These are phyloP conservation scores for Megalonaias nervosa DNA, from an alignment of 1,140 invertebrate genomes.

Conservation along the genomic window DNA sequence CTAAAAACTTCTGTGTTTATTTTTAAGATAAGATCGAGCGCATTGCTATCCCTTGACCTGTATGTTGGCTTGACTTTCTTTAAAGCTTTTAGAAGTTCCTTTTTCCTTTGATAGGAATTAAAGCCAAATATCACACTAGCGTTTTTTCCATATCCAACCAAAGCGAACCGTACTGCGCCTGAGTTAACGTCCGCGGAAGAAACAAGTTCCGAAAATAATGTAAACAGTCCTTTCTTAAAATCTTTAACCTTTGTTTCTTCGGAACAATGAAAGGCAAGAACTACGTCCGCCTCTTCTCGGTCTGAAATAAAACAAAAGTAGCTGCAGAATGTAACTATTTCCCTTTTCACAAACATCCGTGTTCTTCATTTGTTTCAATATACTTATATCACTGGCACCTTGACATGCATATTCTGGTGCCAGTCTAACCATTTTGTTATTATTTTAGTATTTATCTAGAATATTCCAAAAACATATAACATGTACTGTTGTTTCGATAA, in stretches of 20 bases:
- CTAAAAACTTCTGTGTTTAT: conserved; percentile 33
- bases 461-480: too few species aligned
- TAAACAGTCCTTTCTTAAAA: conserved; percentile 33
- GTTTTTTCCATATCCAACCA: conserved; percentile 35
- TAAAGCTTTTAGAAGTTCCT: conserved; percentile 25
- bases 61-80: conserved; percentile 11
- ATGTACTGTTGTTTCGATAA: too few species aligned
- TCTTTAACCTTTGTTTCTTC: conserved; percentile 29
- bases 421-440: too few species aligned
- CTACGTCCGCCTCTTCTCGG: conserved; percentile 38
- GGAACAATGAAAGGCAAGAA: conserved; percentile 46
- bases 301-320: conserved; percentile 21
- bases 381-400: too few species aligned
- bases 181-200: conserved; percentile 40
- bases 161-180: conserved; percentile 44
- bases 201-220: conserved; percentile 35
- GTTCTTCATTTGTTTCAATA: too few species aligned
- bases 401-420: too few species aligned
- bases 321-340: too few species aligned
- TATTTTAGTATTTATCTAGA: too few species aligned
- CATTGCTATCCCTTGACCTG: conserved; percentile 9
- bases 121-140: conserved; percentile 32
- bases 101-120: conserved; percentile 10
- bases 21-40: background rate
- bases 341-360: too few species aligned